phyloP scores from a whole-genome alignment of 30 jellyfish, hydroid and myxozoan species.

The Pseudorhiza aurosa region DNA sequence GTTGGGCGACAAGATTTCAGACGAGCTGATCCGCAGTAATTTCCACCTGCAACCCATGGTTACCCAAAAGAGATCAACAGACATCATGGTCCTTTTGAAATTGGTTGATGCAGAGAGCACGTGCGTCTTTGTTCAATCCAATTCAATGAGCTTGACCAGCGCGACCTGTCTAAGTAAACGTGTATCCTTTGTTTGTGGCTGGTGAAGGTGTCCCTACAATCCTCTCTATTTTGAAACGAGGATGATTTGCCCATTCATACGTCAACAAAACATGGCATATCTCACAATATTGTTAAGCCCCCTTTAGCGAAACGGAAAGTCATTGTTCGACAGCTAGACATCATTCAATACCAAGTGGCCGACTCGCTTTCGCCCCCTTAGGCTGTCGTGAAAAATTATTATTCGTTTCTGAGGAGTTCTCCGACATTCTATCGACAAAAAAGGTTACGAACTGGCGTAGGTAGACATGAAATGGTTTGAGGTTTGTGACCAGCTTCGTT shows the following conservation, averaged over 20 bases:
- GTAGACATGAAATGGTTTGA: no score
- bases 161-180: constrained; percentile 60
- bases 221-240: no score
- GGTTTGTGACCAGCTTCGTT: no score
- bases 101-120: constrained; percentile 57
- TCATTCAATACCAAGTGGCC: no score
- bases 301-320: not conserved
- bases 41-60: constrained; percentile 84
- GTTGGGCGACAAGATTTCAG: not conserved
- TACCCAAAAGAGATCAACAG: constrained; percentile 67
- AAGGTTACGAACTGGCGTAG: no score
- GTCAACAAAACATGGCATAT: not conserved
- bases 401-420: no score
- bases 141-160: constrained; percentile 22
- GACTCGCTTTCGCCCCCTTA: no score
- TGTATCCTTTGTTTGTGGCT: constrained; percentile 25
- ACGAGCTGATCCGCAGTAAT: constrained; percentile 6
- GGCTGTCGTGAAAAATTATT: no score
- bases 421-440: no score
- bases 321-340: no score
- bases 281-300: not conserved
- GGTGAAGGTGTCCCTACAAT: not conserved
- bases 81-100: constrained; percentile 59
- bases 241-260: not conserved
- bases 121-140: constrained; percentile 57